These are phyloP conservation scores for Eueides isabella DNA, from an alignment of 1,140 invertebrate species.

Conservation along the genomic window DNA sequence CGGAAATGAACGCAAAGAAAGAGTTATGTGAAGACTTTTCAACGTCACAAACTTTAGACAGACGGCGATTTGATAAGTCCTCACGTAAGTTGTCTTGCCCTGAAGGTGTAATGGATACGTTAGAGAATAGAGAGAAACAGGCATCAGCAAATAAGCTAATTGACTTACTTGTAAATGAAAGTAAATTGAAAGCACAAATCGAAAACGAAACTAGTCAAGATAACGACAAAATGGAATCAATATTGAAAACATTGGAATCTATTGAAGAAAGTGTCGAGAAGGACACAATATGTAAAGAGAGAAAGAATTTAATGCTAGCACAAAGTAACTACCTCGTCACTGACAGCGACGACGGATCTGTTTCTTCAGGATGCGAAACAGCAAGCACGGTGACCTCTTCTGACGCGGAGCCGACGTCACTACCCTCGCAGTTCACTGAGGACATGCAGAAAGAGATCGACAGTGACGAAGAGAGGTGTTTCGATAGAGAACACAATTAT, in stretches of 20 bases:
- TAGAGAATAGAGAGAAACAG: slow-evolving; percentile 46
- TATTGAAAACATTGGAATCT: slow-evolving; percentile 66
- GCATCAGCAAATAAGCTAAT: slow-evolving; percentile 59
- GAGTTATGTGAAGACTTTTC: slow-evolving; percentile 57
- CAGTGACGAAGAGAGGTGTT: slow-evolving; percentile 56
- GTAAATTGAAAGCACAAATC: slow-evolving; percentile 49
- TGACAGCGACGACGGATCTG: slow-evolving; percentile 88
- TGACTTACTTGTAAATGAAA: slow-evolving; percentile 60
- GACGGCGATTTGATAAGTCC: slow-evolving; percentile 70
- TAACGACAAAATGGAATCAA: slow-evolving; percentile 64
- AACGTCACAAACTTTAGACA: slow-evolving; percentile 59
- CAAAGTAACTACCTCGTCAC: slow-evolving; percentile 81
- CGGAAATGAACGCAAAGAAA: slow-evolving; percentile 66
- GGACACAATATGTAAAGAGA: slow-evolving; percentile 44
- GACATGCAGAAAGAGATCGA: slow-evolving; percentile 62
- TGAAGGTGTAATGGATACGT: slow-evolving; percentile 64
- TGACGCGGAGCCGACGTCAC: slow-evolving; percentile 77
- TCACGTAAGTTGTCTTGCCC: slow-evolving; percentile 75
- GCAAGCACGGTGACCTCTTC: slow-evolving; percentile 87
- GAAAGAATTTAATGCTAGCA: slow-evolving; percentile 56
- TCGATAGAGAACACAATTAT: slow-evolving; percentile 57
- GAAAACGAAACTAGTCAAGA: slow-evolving; percentile 74
- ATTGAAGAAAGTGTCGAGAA: slow-evolving; percentile 70
- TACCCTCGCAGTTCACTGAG: slow-evolving; percentile 68
- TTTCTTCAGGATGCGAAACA: slow-evolving; percentile 90